Evolutionary conservation across 1,140 invertebrate species (phyloP), one percentile per base, ranked within the genome.

Genomic region (Chymomyza costata): DNA sequence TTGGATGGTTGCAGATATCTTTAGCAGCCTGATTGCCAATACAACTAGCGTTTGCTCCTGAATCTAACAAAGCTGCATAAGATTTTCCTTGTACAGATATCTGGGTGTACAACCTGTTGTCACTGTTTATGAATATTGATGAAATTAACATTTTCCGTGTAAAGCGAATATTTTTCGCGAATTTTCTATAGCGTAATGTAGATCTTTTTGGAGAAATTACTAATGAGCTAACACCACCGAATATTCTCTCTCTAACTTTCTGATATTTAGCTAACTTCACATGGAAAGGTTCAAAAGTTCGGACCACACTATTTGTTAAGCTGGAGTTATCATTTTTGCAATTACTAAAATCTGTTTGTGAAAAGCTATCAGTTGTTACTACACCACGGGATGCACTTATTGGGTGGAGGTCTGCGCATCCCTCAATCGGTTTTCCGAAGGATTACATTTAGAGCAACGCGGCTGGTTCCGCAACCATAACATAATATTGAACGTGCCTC

Each of bases 21-120:
- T 16, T n/a, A 3, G 30, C 30, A 6, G 44, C 52, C 3, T 32
- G 28, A 19, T 25, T 34, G 2, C 52, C 43, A n/a, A 40, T 8
- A 16, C 43, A 54, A 21, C 52, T 54, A 18, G 39, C 37, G 5
- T 41, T 54, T 5, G 52, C 43, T 13, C 51, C 52, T 1, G 52
- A 54, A 39, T 54, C 44, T n/a, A n/a, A n/a, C n/a, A n/a, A n/a
- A n/a, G n/a, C n/a, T n/a, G n/a, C n/a, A n/a, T n/a, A n/a, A n/a
- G n/a, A n/a, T n/a, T n/a, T n/a, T 1, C 31, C 17, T 48, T 37
- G 30, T 14, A 48, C 21, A 10, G 8, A 25, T 34, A 48, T 37
- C 11, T 37, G 30, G 17, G 45, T 48, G 19, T 48, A 48, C 14
- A 37, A 35, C 16, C 45, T 28, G 19, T 48, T 48, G 13, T 48